phyloP scores from a whole-genome alignment of 2,888 invertebrate genomes.

The Cepaea hortensis region DNA sequence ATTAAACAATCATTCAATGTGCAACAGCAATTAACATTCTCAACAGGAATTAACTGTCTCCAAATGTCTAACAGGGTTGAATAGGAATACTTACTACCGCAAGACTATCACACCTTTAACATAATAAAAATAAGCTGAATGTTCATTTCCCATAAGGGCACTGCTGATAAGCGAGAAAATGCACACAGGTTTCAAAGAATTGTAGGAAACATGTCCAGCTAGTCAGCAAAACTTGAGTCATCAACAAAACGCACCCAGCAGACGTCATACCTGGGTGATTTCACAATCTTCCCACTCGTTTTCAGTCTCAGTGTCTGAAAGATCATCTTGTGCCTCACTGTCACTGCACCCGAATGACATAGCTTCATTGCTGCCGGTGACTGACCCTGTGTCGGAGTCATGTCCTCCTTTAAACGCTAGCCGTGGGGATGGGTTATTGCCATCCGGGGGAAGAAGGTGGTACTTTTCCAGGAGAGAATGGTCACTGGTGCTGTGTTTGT shows the following conservation, averaged over 20 bases:
- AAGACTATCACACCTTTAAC: not conserved
- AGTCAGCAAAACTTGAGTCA: not conserved
- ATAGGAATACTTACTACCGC: too few relatives aligned
- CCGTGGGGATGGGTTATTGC: conserved; percentile 4
- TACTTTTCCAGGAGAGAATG: conserved; percentile 28
- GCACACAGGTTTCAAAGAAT: not conserved
- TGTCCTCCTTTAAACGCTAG: conserved; percentile 20
- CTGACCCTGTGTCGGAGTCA: conserved; percentile 52
- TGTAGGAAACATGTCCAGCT: not conserved
- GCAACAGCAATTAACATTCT: too few relatives aligned
- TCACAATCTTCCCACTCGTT: conserved; percentile 71
- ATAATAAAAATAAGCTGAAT: not conserved
- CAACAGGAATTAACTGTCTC: too few relatives aligned
- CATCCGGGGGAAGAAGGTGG: conserved; percentile 20
- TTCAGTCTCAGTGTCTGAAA: conserved; percentile 69
- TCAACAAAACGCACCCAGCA: conserved; percentile 28
- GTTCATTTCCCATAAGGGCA: not conserved
- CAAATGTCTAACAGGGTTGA: too few relatives aligned
- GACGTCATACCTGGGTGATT: conserved; percentile 67
- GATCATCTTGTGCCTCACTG: conserved; percentile 63
- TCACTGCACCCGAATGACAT: conserved; percentile 57
- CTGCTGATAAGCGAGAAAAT: not conserved
- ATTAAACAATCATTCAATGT: too few relatives aligned
- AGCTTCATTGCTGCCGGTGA: conserved; percentile 56
- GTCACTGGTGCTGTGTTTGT: conserved; percentile 40